Conservation (phyloP, 2,113 vertebrate genomes). For the Balaenoptera acutorostrata region DNA sequence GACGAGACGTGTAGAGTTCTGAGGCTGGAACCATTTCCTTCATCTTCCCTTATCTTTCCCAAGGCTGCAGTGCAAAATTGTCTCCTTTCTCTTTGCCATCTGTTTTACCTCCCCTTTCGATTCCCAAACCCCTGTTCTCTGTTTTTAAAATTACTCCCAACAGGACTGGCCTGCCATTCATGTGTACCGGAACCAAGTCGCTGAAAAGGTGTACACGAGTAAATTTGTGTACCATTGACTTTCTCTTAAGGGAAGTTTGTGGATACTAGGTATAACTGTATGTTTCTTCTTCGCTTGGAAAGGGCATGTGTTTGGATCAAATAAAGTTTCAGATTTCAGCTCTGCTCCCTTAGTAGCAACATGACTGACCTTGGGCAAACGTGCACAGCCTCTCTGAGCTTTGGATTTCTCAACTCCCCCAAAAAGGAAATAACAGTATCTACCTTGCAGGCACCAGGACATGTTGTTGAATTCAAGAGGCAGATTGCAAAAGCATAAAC, state of each 20-base stretch:
- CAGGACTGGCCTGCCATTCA: not conserved
- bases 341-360: not conserved
- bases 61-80: not conserved
- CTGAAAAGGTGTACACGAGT: slow-evolving; percentile 21
- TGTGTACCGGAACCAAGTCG: not conserved
- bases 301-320: slow-evolving; percentile 2
- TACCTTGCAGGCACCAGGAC: not conserved
- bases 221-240: not conserved
- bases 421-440: not conserved
- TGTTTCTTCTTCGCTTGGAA: slow-evolving; percentile 2
- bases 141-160: slow-evolving; percentile 32
- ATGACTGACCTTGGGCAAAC: not conserved
- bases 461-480: not conserved
- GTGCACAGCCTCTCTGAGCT: not conserved
- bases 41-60: slow-evolving; percentile 30
- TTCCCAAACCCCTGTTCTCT: slow-evolving; percentile 22
- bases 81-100: slow-evolving; percentile 1
- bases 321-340: not conserved
- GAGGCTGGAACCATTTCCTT: not conserved
- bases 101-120: not conserved
- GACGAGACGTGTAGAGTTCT: not conserved
- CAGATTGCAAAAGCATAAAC: not conserved
- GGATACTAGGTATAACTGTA: not conserved
- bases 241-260: slow-evolving; percentile 40
- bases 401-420: not conserved